A percentile compares a stretch with the other conserved stretches of the same genome.
Evolutionary conservation across 2,113 vertebrate species (phyloP).

Genomic region (Silurus meridionalis): DNA sequence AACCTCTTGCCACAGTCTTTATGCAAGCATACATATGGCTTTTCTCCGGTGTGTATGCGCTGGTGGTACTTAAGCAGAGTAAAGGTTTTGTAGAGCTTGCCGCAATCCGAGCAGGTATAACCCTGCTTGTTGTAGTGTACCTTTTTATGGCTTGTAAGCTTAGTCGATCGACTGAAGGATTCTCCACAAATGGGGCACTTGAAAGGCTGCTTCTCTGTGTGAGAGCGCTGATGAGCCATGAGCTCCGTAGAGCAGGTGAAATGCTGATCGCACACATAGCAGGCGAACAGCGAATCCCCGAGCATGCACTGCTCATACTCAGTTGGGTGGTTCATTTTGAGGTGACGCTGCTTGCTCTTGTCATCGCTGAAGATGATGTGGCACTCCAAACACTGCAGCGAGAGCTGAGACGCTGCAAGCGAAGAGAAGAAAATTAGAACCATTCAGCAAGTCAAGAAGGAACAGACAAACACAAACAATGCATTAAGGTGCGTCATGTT

Average conservation of each 20-base stretch:
- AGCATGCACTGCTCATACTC: conserved; percentile 75
- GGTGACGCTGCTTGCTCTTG: conserved; percentile 75
- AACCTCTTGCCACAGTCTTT: conserved; percentile 74
- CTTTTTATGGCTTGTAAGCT: conserved; percentile 84
- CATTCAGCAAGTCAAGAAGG: no score
- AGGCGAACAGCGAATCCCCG: conserved; percentile 79
- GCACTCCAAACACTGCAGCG: conserved; percentile 74
- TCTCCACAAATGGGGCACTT: conserved; percentile 78
- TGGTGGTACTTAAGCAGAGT: conserved; percentile 81
- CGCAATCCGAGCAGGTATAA: conserved; percentile 82
- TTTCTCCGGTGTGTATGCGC: conserved; percentile 75
- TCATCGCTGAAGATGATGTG: conserved; percentile 78
- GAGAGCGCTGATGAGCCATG: conserved; percentile 84
- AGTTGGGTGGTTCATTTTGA: conserved; percentile 72
- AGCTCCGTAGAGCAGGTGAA: conserved; percentile 85
- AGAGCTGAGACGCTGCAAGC: conserved; percentile 70
- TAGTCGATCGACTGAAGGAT: conserved; percentile 81
- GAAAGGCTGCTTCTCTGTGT: conserved; percentile 82
- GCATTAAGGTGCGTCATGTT: no score
- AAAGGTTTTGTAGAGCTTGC: conserved; percentile 83
- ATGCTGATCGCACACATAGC: conserved; percentile 83
- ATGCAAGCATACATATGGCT: conserved; percentile 71
- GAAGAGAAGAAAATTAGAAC: neutral
- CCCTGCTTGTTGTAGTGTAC: conserved; percentile 72
- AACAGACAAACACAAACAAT: neutral